Percentiles rank a stretch among this genome's conserved stretches.
Evolutionary conservation across 2,797 vertebrate species (phyloP).

Genomic region (Dromococcyx pavoninus): DNA sequence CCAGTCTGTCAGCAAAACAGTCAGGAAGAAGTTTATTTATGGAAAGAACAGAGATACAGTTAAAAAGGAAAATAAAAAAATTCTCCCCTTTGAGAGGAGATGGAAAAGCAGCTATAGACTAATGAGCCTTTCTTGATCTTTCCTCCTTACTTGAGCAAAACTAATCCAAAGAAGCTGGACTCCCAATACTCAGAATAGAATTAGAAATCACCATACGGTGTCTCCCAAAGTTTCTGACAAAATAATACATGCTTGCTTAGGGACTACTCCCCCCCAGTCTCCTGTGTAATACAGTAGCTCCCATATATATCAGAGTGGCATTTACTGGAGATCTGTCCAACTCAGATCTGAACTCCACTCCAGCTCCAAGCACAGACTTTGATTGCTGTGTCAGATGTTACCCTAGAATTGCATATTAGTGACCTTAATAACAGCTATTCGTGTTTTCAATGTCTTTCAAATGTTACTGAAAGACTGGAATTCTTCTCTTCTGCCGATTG

Average conservation of each 20-base stretch:
- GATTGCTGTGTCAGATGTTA: not conserved
- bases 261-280: not conserved
- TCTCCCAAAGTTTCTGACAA: not conserved
- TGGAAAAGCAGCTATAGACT: not conserved
- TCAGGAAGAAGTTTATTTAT: not conserved
- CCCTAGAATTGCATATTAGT: not conserved
- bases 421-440: not conserved
- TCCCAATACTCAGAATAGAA: not conserved
- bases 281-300: not conserved
- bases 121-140: not conserved
- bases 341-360: not conserved
- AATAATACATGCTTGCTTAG: not conserved
- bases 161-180: not conserved
- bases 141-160: not conserved
- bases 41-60: not conserved
- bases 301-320: not conserved
- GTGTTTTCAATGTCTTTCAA: not conserved
- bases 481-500: not conserved
- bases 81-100: not conserved
- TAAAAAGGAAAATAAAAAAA: slow-evolving; percentile 5
- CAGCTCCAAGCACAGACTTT: not conserved
- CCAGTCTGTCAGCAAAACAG: slow-evolving; percentile 11
- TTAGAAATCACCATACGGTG: not conserved
- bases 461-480: not conserved
- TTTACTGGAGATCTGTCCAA: not conserved